These are phyloP conservation scores for Halesus radiatus DNA, from an alignment of 1,140 invertebrate genomes.

Conservation along the genomic window DNA sequence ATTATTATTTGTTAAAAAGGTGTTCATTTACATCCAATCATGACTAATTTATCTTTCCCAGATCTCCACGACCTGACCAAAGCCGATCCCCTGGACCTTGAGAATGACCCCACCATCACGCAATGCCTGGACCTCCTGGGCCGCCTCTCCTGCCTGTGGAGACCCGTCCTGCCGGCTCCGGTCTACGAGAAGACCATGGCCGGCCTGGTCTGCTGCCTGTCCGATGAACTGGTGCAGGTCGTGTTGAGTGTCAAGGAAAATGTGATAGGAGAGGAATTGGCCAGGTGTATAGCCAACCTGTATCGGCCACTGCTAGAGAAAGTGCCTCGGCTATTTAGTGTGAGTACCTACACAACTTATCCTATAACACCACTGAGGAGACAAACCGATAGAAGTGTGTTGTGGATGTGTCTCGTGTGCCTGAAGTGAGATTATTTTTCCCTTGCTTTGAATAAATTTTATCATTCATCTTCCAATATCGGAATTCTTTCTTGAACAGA, in stretches of 20 bases:
- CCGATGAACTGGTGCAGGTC: conserved; percentile 41
- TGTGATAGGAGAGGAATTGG: conserved; percentile 40
- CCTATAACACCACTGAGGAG: neutral
- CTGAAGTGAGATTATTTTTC: too few relatives aligned
- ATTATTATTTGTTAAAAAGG: too few relatives aligned
- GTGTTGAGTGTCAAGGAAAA: conserved; percentile 40
- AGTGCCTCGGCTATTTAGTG: conserved; percentile 45
- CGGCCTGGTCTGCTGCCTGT: conserved; percentile 58
- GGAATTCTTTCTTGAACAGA: neutral
- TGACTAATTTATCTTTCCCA: conserved; percentile 52
- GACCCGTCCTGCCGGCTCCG: conserved; percentile 60
- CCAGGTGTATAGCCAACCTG: conserved; percentile 25
- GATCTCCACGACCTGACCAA: conserved; percentile 59
- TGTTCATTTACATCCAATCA: too few relatives aligned
- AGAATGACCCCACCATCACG: conserved; percentile 62
- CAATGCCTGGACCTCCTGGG: conserved; percentile 60
- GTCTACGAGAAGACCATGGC: conserved; percentile 65
- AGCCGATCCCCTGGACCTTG: conserved; percentile 60
- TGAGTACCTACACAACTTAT: conserved; percentile 1
- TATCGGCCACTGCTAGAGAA: conserved; percentile 33
- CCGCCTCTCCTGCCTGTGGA: conserved; percentile 62
- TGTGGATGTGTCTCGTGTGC: neutral
- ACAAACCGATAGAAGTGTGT: too few relatives aligned
- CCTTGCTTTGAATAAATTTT: too few relatives aligned
- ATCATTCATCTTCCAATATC: too few relatives aligned